Evolutionary conservation across 2,113 vertebrate species (phyloP), one percentile per base, ranked within the genome.

Genomic region (Dolichotis patagonum): DNA sequence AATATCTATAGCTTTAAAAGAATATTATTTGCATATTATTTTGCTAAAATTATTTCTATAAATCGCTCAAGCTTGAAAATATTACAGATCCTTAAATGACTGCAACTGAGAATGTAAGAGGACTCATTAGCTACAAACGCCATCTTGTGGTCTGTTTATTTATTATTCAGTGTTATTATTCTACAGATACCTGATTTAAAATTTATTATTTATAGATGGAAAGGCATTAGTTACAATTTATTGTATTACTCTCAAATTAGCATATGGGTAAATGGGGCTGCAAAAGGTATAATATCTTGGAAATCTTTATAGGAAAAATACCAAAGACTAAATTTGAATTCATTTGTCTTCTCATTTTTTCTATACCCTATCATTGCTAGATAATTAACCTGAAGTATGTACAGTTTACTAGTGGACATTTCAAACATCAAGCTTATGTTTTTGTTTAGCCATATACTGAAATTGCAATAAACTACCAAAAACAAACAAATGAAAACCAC

Each of bases 71-170:
- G 88, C 56, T 86, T 89, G 16, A 32, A 67, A 91, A 87, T 49
- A 65, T 26, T 91, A 38, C n/a, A 69, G 78, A 91, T 63, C 91
- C 56, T 71, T 60, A 88, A 91, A 43, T 17, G 22, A 85, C 0
- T 41, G 1, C n/a, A 49, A 75, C 46, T 65, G 58, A 65, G 85
- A 77, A 60, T 49, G 11, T 2, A 90, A 85, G 81, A 65, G 49
- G 58, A 95, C 91, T 83, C 96, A 95, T 94, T 94, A 96, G 88
- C 75, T 95, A 52, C 95, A 97, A 85, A 90, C 97, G 97, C 97
- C 98, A 97, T 85, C 97, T 98, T 97, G 97, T 95, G 97, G 98
- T 78, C 83, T 91, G 65, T 96, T 87, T 91, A 91, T 85, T 91
- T 85, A 97, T 1, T 81, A 97, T 65, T 91, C 86, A 58, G 24